Percentiles rank a stretch among this genome's conserved stretches.
Evolutionary conservation across 2,113 vertebrate genomes (phyloP).

Genomic region (Micronycteris hirsuta): DNA sequence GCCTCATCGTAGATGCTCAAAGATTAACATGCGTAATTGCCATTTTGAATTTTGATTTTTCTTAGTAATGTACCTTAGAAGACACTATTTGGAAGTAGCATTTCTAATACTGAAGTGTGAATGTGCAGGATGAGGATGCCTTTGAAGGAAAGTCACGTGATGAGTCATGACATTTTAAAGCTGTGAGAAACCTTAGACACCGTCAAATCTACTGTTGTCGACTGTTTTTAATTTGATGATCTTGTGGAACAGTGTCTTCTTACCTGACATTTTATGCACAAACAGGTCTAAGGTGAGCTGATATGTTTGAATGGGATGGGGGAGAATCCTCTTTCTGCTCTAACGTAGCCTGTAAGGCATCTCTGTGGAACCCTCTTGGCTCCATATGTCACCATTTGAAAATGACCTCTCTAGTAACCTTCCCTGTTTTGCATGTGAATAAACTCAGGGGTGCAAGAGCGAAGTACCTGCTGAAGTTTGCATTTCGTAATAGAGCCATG

Average conservation of each 20-base stretch:
- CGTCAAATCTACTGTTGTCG: not conserved
- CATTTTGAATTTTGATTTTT: not conserved
- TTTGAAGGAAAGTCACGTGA: not conserved
- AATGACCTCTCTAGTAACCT: not conserved
- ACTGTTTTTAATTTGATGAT: not conserved
- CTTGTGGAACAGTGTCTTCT: not conserved
- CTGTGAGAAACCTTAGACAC: not conserved
- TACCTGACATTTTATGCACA: not conserved
- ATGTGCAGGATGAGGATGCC: not conserved
- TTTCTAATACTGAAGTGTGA: not conserved
- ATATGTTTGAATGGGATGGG: not conserved
- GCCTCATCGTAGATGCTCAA: not conserved
- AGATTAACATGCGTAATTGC: not conserved
- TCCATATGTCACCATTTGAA: not conserved
- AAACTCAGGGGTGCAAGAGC: not conserved
- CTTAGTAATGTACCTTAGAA: not conserved
- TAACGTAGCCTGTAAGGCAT: not conserved
- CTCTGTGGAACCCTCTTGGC: not conserved
- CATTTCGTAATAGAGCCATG: not conserved
- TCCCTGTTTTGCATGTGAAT: not conserved
- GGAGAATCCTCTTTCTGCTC: not conserved
- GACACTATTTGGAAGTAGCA: not conserved
- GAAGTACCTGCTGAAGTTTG: not conserved
- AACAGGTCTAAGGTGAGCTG: not conserved
- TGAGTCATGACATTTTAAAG: not conserved